Evolutionary conservation across 2,888 invertebrate species (phyloP).

Genomic region (Leucoma salicis): DNA sequence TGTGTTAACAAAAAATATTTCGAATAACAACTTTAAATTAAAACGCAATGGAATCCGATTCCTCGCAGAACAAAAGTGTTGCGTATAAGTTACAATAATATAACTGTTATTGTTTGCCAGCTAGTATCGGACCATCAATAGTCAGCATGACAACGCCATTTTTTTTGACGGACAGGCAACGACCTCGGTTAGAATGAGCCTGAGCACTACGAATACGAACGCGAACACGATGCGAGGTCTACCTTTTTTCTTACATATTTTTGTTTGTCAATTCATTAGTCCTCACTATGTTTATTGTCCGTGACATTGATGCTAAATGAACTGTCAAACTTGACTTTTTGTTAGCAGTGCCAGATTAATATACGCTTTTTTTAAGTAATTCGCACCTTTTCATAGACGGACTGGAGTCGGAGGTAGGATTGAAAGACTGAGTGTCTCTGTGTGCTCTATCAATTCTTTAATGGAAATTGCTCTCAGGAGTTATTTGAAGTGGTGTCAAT

Average conservation of each 20-base stretch:
- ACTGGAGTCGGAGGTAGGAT: no score
- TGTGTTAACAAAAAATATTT: no score
- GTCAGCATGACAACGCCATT: slow-evolving; percentile 54
- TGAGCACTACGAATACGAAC: slow-evolving; percentile 39
- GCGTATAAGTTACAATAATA: slow-evolving; percentile 44
- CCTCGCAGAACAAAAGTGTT: slow-evolving; percentile 5
- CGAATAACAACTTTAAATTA: no score
- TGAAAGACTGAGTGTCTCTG: no score
- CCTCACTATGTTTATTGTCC: slow-evolving; percentile 51
- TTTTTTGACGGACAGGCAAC: slow-evolving; percentile 59
- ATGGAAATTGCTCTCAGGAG: no score
- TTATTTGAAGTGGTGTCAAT: no score
- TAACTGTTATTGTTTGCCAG: slow-evolving; percentile 59
- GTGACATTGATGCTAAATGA: slow-evolving; percentile 67
- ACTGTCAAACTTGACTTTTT: slow-evolving; percentile 56
- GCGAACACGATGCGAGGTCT: slow-evolving; percentile 41
- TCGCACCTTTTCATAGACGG: no score
- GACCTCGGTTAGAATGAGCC: slow-evolving; percentile 44
- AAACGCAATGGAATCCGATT: neutral
- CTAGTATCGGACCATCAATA: slow-evolving; percentile 59
- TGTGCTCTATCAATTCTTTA: no score
- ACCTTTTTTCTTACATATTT: slow-evolving; percentile 39
- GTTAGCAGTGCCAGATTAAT: slow-evolving; percentile 12
- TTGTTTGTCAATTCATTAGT: slow-evolving; percentile 48
- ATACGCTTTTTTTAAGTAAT: neutral